Evolutionary conservation across 2,113 vertebrate genomes (phyloP), one percentile per base, ranked within the genome.

Genomic region (Atlantisia rogersi): DNA sequence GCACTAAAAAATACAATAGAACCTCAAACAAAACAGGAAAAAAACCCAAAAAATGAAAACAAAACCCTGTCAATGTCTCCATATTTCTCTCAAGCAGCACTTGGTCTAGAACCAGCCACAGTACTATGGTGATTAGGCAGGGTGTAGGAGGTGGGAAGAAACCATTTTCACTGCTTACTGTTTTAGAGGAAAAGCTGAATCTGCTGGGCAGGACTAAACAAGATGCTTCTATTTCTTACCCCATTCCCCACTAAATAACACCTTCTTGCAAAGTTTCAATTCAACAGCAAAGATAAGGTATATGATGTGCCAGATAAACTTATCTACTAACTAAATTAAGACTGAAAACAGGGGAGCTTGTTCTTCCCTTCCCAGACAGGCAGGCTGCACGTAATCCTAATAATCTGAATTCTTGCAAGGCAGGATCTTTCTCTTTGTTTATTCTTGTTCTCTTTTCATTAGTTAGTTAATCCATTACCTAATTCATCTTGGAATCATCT

Each of bases 401-500:
- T 59, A 76, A 93, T 44, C 62, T 83, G 26, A 87, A 85, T 90
- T 95, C 84, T 37, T 93, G 70, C 70, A 88, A 90, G 75, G 81
- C 55, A 92, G 40, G 74, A 68, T 84, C 71, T 83, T 80, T 88
- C 78, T 81, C 71, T 95, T 75, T 90, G 63, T 90, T 90, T 90
- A 80, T 77, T 77, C 68, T 83, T 60, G 65, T 68, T 93, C 90
- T 93, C 82, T 83, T 92, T 92, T 64, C 64, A 67, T 68, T 60
- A 77, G 26, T 78, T 86, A 90, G 75, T 86, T 93, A 97, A 94
- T 93, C 88, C 60, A 78, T 60, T 81, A 93, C 76, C 80, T 84
- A 95, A 86, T 76, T 92, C 85, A 91, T 86, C 62, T 31, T 84
- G 86, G 92, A 95, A 95, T 90, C 48, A 96, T 92, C 92, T 96